Evolutionary conservation across 2,113 vertebrate species (phyloP).

Genomic region (Oreochromis tanganicae): DNA sequence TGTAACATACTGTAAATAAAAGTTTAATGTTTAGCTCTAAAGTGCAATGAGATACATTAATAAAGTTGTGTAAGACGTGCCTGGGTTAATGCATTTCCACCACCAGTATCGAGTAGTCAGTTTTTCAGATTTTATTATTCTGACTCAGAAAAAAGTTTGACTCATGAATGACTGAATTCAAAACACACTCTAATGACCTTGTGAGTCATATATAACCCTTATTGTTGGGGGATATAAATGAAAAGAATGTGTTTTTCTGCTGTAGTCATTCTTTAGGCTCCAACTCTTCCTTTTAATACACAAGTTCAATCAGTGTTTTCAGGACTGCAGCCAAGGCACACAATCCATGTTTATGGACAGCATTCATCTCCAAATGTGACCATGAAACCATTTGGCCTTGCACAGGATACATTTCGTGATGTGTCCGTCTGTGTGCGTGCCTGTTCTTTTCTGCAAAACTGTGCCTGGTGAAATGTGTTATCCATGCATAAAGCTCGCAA

Average conservation of each 20-base stretch:
- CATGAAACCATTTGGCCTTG: conserved; percentile 24
- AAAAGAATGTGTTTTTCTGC: conserved; percentile 11
- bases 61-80: neutral
- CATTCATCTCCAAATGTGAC: conserved; percentile 9
- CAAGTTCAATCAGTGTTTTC: conserved; percentile 24
- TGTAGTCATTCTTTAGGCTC: neutral
- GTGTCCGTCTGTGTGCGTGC: neutral
- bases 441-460: neutral
- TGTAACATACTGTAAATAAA: neutral
- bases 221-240: conserved; percentile 7
- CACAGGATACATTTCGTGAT: neutral
- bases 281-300: neutral
- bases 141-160: neutral
- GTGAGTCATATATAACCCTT: conserved; percentile 18
- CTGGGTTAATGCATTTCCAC: neutral
- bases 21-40: neutral
- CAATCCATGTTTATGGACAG: conserved; percentile 29
- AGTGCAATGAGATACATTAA: neutral
- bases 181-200: neutral
- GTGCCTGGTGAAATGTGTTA: neutral
- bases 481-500: conserved; percentile 3
- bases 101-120: neutral
- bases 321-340: conserved; percentile 4
- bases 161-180: neutral
- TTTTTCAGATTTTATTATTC: neutral